Evolutionary conservation across 2,797 vertebrate genomes (phyloP).

Genomic region (Sebastes vulpes): DNA sequence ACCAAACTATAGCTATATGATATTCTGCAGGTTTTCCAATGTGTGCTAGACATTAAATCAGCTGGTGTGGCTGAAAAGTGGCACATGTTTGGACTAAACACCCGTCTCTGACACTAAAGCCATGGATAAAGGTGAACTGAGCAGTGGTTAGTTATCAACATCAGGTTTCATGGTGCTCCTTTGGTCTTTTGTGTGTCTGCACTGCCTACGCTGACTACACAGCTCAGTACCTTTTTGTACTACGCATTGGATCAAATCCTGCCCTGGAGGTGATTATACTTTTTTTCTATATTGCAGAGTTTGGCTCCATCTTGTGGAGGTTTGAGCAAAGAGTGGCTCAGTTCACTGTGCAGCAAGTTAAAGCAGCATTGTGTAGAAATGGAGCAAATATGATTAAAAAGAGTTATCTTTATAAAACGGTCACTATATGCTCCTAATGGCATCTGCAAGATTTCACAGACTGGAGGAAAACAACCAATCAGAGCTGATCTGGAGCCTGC

Average conservation of each 20-base stretch:
- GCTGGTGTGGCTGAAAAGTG: not conserved
- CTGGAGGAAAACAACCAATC: too few species aligned
- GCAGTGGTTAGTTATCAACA: not conserved
- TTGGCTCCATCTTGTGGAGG: slow-evolving; percentile 73
- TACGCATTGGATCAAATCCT: not conserved
- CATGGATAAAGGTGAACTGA: not conserved
- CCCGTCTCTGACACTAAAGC: not conserved
- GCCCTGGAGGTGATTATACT: not conserved
- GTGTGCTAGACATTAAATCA: not conserved
- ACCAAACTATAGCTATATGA: not conserved
- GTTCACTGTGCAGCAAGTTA: not conserved
- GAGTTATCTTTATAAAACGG: too few species aligned
- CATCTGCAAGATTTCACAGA: too few species aligned
- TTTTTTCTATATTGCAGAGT: slow-evolving; percentile 16
- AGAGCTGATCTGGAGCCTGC: too few species aligned
- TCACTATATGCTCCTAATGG: too few species aligned
- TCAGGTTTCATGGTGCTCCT: not conserved
- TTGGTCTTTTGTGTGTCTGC: not conserved
- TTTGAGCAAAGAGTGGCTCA: not conserved
- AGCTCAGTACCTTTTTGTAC: not conserved
- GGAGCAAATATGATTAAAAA: too few species aligned
- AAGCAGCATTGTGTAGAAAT: not conserved
- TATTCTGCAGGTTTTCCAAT: not conserved
- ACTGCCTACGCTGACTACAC: not conserved
- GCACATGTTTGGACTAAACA: not conserved